Evolutionary conservation across 2,888 invertebrate genomes (phyloP).

Genomic region (Lamellibrachia satsuma): DNA sequence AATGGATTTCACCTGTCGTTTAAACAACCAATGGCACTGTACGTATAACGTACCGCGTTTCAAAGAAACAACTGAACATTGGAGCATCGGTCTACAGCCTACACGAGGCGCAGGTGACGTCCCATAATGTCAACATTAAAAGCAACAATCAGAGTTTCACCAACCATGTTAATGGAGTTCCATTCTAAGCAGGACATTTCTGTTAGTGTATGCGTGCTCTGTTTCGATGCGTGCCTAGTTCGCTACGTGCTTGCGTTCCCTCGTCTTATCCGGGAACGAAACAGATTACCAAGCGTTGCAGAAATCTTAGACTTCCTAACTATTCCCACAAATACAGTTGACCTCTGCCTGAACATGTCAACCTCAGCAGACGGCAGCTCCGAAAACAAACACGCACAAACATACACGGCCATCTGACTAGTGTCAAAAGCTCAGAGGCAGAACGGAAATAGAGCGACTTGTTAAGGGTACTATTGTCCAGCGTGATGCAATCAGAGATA

Average conservation of each 20-base stretch:
- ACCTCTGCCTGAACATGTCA: neutral
- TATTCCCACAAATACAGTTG: neutral
- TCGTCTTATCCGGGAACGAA: neutral
- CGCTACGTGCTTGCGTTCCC: neutral
- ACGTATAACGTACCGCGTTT: too few species aligned
- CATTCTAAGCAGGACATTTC: neutral
- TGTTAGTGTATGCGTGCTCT: neutral
- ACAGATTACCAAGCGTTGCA: neutral
- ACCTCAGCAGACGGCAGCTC: neutral
- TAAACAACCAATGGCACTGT: too few species aligned
- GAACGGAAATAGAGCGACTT: too few species aligned
- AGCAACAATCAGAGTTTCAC: too few species aligned
- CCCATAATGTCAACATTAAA: neutral
- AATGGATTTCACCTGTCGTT: too few species aligned
- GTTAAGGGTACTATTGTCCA: too few species aligned
- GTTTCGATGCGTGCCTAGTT: neutral
- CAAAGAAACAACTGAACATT: too few species aligned
- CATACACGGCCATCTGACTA: neutral
- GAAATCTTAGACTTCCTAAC: neutral
- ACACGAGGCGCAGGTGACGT: neutral
- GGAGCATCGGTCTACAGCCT: too few species aligned
- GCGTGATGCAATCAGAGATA: too few species aligned
- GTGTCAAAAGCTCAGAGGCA: too few species aligned
- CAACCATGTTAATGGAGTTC: neutral
- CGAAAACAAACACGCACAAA: neutral